These are phyloP conservation scores for Arion vulgaris DNA, from an alignment of 1,140 invertebrate species.

Conservation along the genomic window DNA sequence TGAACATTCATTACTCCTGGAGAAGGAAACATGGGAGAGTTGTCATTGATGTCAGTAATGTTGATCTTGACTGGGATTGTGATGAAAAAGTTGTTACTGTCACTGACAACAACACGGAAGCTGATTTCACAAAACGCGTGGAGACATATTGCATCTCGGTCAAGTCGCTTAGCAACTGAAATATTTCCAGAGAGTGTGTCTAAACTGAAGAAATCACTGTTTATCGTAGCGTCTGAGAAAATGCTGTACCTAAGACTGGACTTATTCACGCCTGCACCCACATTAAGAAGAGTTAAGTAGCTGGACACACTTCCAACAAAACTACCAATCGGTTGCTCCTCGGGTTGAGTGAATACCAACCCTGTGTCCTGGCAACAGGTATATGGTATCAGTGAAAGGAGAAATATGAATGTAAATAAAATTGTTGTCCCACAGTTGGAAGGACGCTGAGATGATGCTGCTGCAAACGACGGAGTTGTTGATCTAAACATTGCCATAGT, in stretches of 20 bases:
- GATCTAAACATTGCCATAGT: neutral
- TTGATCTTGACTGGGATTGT: constrained; percentile 49
- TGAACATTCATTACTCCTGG: constrained; percentile 39
- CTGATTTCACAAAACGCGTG: constrained; percentile 46
- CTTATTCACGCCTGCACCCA: constrained; percentile 20
- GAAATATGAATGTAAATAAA: neutral
- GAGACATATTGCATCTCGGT: constrained; percentile 48
- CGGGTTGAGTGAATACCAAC: constrained; percentile 36
- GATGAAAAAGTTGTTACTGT: constrained; percentile 32
- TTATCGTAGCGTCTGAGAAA: constrained; percentile 73
- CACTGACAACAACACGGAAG: constrained; percentile 39
- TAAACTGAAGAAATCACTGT: constrained; percentile 40
- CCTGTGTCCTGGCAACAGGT: neutral
- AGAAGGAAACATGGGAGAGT: constrained; percentile 84
- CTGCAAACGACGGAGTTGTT: neutral
- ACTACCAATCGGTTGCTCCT: constrained; percentile 32
- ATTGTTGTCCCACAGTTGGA: neutral
- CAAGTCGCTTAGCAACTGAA: constrained; percentile 31
- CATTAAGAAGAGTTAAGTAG: neutral
- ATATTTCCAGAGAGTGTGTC: constrained; percentile 39
- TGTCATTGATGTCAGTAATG: constrained; percentile 89
- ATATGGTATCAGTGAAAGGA: neutral
- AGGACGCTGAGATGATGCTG: neutral
- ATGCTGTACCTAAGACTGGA: constrained; percentile 44
- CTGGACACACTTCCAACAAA: constrained; percentile 41